A percentile compares a stretch with the other conserved stretches of the same genome.
These are phyloP conservation scores for Tapirus terrestris DNA, from an alignment of 2,113 vertebrate genomes.

Conservation along the genomic window DNA sequence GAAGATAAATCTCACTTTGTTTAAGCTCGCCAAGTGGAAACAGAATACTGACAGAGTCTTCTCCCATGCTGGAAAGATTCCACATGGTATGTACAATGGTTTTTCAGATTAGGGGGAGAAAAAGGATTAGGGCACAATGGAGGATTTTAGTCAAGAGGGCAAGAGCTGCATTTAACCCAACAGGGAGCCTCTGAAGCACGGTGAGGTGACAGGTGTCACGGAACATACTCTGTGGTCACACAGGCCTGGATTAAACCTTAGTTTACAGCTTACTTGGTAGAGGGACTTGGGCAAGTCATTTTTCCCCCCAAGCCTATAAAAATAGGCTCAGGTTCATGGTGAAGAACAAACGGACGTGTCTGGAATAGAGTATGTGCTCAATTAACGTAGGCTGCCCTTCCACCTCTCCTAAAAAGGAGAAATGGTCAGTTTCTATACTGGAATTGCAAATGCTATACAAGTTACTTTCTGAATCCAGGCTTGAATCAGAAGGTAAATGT, in stretches of 20 bases:
- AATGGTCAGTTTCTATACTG: background rate
- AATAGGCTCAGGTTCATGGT: background rate
- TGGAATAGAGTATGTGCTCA: background rate
- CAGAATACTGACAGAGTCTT: background rate
- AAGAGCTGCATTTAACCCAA: background rate
- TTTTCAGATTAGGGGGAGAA: background rate
- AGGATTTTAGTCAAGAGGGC: background rate
- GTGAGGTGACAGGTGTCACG: fast-evolving
- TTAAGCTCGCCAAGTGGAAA: background rate
- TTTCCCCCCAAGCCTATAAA: background rate
- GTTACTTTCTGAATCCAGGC: background rate
- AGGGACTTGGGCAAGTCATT: background rate
- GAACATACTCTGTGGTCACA: background rate
- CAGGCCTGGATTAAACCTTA: background rate
- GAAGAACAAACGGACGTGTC: background rate
- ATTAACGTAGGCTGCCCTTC: too few species aligned
- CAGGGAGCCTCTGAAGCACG: background rate
- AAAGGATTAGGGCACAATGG: background rate
- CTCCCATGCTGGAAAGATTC: background rate
- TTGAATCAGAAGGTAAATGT: background rate
- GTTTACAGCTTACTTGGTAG: background rate
- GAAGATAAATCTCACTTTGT: background rate
- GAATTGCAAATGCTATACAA: background rate
- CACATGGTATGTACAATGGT: background rate
- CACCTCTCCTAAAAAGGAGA: background rate